Evolutionary conservation across 1,140 invertebrate genomes (phyloP).

Genomic region (Anagrus nilaparvatae): DNA sequence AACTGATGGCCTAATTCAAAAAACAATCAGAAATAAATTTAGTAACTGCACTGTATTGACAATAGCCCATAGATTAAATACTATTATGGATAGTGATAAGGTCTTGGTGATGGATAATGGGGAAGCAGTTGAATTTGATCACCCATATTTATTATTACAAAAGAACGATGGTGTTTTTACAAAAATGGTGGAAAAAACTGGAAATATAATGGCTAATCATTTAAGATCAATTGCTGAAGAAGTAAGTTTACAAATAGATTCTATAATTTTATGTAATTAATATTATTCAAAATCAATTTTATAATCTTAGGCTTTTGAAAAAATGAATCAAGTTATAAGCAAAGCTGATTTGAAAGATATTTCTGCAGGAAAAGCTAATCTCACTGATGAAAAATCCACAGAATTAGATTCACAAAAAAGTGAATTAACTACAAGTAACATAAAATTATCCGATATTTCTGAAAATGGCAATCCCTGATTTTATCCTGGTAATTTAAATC

Average conservation of each 20-base stretch:
- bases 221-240: slow-evolving; percentile 37
- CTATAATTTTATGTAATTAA: neutral
- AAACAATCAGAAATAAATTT: slow-evolving; percentile 51
- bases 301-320: slow-evolving; percentile 5
- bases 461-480: too few relatives aligned
- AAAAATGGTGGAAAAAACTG: slow-evolving; percentile 42
- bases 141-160: slow-evolving; percentile 45
- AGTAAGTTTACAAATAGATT: slow-evolving; percentile 20
- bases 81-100: slow-evolving; percentile 44
- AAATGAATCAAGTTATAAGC: neutral
- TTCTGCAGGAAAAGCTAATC: neutral
- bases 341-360: neutral
- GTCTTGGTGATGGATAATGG: slow-evolving; percentile 42
- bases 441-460: too few relatives aligned
- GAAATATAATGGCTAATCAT: slow-evolving; percentile 30
- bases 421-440: too few relatives aligned
- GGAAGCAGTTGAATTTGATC: slow-evolving; percentile 45
- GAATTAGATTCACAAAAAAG: neutral
- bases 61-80: slow-evolving; percentile 48
- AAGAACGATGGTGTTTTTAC: slow-evolving; percentile 29
- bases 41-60: slow-evolving; percentile 53
- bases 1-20: slow-evolving; percentile 56
- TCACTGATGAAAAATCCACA: neutral
- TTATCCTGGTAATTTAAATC: too few relatives aligned
- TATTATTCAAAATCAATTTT: neutral